Evolutionary conservation across 2,888 invertebrate genomes (phyloP).

Genomic region (Macaria notata): DNA sequence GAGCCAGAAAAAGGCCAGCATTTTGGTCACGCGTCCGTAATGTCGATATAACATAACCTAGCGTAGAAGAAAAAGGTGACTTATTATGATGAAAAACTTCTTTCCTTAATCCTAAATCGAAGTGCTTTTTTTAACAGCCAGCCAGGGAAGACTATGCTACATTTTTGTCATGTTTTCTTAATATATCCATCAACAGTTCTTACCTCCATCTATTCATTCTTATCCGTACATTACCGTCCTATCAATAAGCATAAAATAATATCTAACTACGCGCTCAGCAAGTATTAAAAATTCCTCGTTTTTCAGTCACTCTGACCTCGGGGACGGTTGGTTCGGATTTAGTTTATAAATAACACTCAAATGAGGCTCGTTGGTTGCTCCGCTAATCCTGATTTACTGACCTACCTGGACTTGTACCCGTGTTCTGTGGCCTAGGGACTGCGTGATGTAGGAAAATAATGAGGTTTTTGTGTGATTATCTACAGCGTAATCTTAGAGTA

Average conservation of each 20-base stretch:
- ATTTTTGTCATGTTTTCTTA: too few relatives aligned
- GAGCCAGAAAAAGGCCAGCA: too few relatives aligned
- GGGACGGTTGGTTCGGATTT: slow-evolving; percentile 45
- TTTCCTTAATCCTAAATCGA: too few relatives aligned
- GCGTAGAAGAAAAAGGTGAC: too few relatives aligned
- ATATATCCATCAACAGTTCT: not conserved
- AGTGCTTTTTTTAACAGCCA: too few relatives aligned
- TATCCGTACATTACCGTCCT: not conserved
- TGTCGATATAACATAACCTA: too few relatives aligned
- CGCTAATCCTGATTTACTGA: slow-evolving; percentile 77
- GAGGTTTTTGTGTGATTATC: not conserved
- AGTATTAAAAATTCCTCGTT: slow-evolving; percentile 50
- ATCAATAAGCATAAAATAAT: slow-evolving; percentile 30
- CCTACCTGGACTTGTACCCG: slow-evolving; percentile 49
- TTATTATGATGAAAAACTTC: too few relatives aligned
- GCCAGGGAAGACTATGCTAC: too few relatives aligned
- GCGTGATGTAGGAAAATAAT: slow-evolving; percentile 8
- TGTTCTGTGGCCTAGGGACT: slow-evolving; percentile 25
- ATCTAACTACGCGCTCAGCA: slow-evolving; percentile 30
- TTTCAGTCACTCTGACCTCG: slow-evolving; percentile 42
- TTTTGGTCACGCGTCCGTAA: too few relatives aligned
- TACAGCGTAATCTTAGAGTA: too few relatives aligned
- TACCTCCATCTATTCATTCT: not conserved
- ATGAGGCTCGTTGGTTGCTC: slow-evolving; percentile 63
- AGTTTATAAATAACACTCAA: slow-evolving; percentile 75